Percentiles rank a stretch among this genome's conserved stretches.
Conservation (phyloP, 2,113 vertebrate species). For the Phylloscopus whistleri region DNA sequence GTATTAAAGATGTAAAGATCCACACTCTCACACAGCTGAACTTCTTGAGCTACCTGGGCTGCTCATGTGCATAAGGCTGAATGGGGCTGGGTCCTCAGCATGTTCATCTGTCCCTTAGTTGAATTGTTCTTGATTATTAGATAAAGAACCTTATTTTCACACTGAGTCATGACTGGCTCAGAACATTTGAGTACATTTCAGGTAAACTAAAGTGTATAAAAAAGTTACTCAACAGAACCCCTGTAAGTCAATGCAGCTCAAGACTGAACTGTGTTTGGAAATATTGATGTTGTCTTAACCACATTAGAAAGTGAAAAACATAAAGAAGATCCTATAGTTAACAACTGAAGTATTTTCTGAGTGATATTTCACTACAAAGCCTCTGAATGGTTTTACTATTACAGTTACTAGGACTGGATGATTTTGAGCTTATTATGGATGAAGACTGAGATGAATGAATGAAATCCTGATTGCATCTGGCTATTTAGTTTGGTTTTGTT, state of each 20-base stretch:
- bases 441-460: background rate
- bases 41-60: background rate
- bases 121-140: background rate
- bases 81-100: background rate
- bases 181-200: background rate
- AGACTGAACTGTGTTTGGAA: background rate
- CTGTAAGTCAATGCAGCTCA: background rate
- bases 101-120: background rate
- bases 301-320: background rate
- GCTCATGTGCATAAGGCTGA: background rate
- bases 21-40: background rate
- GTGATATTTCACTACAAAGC: background rate
- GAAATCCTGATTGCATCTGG: background rate
- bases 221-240: background rate
- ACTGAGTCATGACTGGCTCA: background rate
- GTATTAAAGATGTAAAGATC: background rate
- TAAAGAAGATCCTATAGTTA: background rate
- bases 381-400: background rate
- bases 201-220: background rate
- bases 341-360: background rate
- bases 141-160: background rate
- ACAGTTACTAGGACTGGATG: background rate
- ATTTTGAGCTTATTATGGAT: background rate
- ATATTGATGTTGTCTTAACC: background rate
- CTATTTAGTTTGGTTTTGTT: background rate